Base-by-base conservation (phyloP, 2,113 vertebrate species). In the Oryzias melastigma region DNA sequence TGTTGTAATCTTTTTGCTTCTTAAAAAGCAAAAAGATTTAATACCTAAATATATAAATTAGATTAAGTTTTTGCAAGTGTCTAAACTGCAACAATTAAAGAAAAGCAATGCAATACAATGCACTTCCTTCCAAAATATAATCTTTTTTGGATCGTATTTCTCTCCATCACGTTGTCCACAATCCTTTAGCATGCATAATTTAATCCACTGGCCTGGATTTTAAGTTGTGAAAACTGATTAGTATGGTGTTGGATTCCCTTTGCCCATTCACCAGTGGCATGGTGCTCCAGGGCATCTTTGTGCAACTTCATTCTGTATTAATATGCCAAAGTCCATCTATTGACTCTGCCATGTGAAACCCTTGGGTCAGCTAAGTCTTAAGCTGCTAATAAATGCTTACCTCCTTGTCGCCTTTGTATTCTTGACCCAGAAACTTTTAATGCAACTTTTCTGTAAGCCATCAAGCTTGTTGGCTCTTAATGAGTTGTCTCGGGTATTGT, bases 161-260 rank as follows among this genome's bases (percentile, higher is more conserved):
- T 85, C 69, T 68, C 70, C 71, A 85, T 76, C 72, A 79, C 81
- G 62, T 59, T 62, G 75, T 66, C 60, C 52, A 79, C 81, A 83
- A 78, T 88, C 83, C 84, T 75, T 78, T 78, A 68, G 70, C 91
- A 91, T 92, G 82, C 86, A 93, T 93, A 91, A 93, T 92, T 91
- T 87, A 92, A 87, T 89, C 75, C 41, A 60, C 73, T 87, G 89
- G 78, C 88, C 88, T 91, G 80, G 85, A 93, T 92, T 91, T 89
- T 85, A 82, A 88, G 85, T 89, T 87, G 87, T 90, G 86, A 87
- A 92, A 93, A 91, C 90, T 89, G 91, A 93, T 92, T 91, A 90
- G 88, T 69, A 71, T 29, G 87, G 92, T 91, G 84, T 92, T 89
- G 77, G 76, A 84, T 93, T 92, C 71, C 90, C 75, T 13, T 45